Evolutionary conservation across 2,797 vertebrate species (phyloP).

Genomic region (Melanogrammus aeglefinus): DNA sequence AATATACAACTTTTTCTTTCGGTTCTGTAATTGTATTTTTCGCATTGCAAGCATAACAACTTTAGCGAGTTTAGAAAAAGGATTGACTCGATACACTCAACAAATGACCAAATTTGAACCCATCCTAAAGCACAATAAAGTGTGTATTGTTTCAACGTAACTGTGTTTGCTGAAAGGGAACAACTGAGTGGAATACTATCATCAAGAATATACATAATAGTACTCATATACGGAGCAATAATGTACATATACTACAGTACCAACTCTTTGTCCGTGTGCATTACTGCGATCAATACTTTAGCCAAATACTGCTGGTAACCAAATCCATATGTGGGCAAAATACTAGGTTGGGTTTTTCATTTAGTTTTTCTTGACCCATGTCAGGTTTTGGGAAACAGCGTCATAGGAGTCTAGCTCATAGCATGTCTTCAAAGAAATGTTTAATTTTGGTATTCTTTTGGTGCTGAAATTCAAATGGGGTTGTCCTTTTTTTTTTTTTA

Average conservation of each 20-base stretch:
- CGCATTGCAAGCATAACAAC: constrained; percentile 8
- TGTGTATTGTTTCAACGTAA: constrained; percentile 23
- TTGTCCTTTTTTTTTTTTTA: not conserved
- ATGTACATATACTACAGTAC: constrained; percentile 22
- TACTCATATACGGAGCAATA: constrained; percentile 23
- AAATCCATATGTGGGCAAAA: constrained; percentile 50
- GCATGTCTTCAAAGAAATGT: not conserved
- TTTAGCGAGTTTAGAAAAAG: constrained; percentile 12
- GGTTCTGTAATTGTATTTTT: not conserved
- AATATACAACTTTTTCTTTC: constrained; percentile 12
- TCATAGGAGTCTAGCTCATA: not conserved
- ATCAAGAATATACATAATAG: constrained; percentile 9
- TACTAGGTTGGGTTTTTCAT: constrained; percentile 17
- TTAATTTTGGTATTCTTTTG: not conserved
- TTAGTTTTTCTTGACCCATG: constrained; percentile 24
- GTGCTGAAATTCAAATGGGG: not conserved
- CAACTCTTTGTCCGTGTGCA: constrained; percentile 30
- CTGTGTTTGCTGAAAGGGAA: not conserved
- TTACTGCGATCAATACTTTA: constrained; percentile 45
- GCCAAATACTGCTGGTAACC: constrained; percentile 72
- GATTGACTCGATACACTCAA: constrained; percentile 23
- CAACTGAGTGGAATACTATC: not conserved
- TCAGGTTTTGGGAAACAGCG: constrained; percentile 13
- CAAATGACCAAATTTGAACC: constrained; percentile 4
- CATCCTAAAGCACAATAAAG: constrained; percentile 58